Base-by-base conservation (phyloP, 2,113 vertebrate species). In the Sitta europaea region DNA sequence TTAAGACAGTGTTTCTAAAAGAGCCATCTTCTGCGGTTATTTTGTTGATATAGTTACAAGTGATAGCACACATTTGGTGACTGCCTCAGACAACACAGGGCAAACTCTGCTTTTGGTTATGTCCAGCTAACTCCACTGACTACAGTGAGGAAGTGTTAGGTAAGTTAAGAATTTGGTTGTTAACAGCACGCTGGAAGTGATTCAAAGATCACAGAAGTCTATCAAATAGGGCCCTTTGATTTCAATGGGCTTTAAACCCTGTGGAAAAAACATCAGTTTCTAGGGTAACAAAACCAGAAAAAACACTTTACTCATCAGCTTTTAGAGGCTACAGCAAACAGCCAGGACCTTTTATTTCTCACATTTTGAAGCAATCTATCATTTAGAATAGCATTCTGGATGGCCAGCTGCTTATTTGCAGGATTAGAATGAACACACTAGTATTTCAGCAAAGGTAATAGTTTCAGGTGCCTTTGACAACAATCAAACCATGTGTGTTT, bases 241-340 rank as follows among this genome's bases (percentile, higher is more conserved):
- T 96, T 90, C 94, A 94, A 33, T 80, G 82, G 63, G 78, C 88
- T 93, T 77, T 80, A 86, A 92, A 93, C 68, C 16, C 76, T 12
- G 40, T 45, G 79, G 92, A 95, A 90, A 93, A 95, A 83, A 3
- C 71, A 76, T 47, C 70, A 87, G 87, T 93, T 96, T 95, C 94
- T 86, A 96, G 72, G 90, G 82, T 92, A 93, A 95, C 93, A 93
- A 94, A 88, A 86, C 42, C 74, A 92, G 78, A 58, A 94, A 94
- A 84, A 85, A 80, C 51, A 88, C 62, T 82, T 88, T 78, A 42
- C 80, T 88, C 65, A 58, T 66, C 62, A 90, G 81, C 65, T 92
- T 95, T 61, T 87, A 78, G 42, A 80, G 43, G 73, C 55, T 74
- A 58, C 67, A 89, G 54, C 67, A 71, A 83, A 92, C n/a, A 91